A percentile compares a stretch with the other conserved stretches of the same genome.
Evolutionary conservation across 1,140 invertebrate species (phyloP).

Genomic region (Odontomachus brunneus): DNA sequence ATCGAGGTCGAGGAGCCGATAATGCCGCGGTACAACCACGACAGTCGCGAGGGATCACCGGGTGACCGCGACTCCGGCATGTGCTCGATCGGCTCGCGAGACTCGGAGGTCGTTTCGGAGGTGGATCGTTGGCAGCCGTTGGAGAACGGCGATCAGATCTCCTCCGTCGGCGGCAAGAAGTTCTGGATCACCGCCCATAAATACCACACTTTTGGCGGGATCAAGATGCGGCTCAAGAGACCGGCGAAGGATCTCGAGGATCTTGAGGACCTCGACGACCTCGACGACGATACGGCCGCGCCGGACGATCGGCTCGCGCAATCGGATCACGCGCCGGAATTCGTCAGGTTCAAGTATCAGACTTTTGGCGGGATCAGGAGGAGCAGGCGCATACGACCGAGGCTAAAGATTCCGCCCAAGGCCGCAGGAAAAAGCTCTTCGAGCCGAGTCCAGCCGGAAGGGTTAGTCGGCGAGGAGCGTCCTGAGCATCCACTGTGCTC

Average conservation of each 20-base stretch:
- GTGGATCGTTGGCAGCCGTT: conserved; percentile 20
- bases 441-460: not conserved
- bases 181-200: conserved; percentile 71
- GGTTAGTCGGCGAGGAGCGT: not conserved
- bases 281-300: not conserved
- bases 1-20: conserved; percentile 4
- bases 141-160: conserved; percentile 43
- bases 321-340: conserved; percentile 23
- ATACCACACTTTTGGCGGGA: conserved; percentile 79
- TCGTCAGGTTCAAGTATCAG: conserved; percentile 71
- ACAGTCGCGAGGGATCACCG: not conserved
- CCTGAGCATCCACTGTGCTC: not conserved
- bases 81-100: conserved; percentile 72
- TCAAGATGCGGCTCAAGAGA: conserved; percentile 58
- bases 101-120: conserved; percentile 14
- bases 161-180: conserved; percentile 59
- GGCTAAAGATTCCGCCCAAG: conserved; percentile 39
- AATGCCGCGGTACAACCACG: conserved; percentile 5
- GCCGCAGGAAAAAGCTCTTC: too few relatives aligned
- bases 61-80: conserved; percentile 72
- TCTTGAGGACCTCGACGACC: conserved; percentile 34
- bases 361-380: conserved; percentile 78
- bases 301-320: not conserved
- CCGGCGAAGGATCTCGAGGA: conserved; percentile 20
- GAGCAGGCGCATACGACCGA: conserved; percentile 41